Percentiles rank a stretch among this genome's conserved stretches.
Evolutionary conservation across 2,888 invertebrate species (phyloP).

Genomic region (Cheilosia impressa): DNA sequence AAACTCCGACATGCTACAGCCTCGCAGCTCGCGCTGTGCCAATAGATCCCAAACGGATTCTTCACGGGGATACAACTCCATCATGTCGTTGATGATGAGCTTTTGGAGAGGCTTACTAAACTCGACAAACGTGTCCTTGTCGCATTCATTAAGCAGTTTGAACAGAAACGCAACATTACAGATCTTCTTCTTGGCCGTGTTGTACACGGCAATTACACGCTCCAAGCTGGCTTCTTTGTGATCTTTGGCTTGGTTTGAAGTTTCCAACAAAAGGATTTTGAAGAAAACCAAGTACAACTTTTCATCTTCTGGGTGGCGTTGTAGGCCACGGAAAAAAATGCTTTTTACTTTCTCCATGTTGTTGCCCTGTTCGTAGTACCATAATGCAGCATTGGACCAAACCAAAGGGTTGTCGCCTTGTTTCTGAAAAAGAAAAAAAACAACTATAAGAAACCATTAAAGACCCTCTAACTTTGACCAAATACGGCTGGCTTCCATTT

Average conservation of each 20-base stretch:
- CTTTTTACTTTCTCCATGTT: constrained; percentile 88
- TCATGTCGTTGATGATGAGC: constrained; percentile 84
- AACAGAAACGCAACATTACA: constrained; percentile 86
- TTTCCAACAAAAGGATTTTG: constrained; percentile 83
- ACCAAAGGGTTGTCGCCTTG: constrained; percentile 90
- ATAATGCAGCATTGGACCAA: constrained; percentile 90
- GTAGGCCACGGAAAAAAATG: constrained; percentile 90
- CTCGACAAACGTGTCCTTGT: constrained; percentile 85
- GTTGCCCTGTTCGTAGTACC: constrained; percentile 80
- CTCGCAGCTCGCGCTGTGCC: constrained; percentile 86
- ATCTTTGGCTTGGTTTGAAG: constrained; percentile 76
- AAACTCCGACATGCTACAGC: constrained; percentile 80
- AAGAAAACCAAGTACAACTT: constrained; percentile 89
- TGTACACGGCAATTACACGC: constrained; percentile 86
- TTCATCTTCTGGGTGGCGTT: constrained; percentile 89
- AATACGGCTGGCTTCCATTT: too few species aligned
- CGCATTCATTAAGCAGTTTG: constrained; percentile 84
- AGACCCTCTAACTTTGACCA: too few species aligned
- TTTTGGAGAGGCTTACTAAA: constrained; percentile 86
- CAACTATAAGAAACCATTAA: neutral
- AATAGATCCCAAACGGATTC: constrained; percentile 86
- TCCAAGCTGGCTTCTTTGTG: constrained; percentile 83
- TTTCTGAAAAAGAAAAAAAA: constrained; percentile 83
- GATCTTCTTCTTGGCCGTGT: constrained; percentile 86
- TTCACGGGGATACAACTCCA: constrained; percentile 84